Evolutionary conservation across 2,888 invertebrate genomes (phyloP), one percentile per base, ranked within the genome.

Genomic region (Abscondita cerata): DNA sequence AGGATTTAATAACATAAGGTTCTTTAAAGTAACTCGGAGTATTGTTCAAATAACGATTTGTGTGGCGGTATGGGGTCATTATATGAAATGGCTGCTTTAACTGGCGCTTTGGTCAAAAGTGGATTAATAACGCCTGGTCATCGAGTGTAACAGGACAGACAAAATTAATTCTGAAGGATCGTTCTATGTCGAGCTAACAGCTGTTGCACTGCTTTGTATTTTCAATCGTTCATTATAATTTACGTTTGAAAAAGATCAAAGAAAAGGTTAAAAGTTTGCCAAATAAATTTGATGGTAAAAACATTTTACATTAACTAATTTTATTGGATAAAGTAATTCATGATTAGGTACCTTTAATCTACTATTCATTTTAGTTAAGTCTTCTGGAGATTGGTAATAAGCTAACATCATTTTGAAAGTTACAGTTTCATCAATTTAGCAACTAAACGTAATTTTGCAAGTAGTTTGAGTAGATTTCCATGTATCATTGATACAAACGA

Each of bases 91-190:
- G 66, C 68, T 68, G 68, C 70, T 66, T 67, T 67, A 65, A 66
- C 53, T 66, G 64, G 65, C 62, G 68, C 62, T 64, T 62, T 64
- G 59, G 62, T 66, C 68, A 66, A 70, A 73, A 71, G 70, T 71
- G 71, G 70, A 73, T 73, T 73, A 72, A 72, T 73, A 73, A 71
- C 72, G 73, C 68, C 68, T 69, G 72, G 68, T 71, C 75, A 73
- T 73, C 72, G 68, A 68, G 70, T 70, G 70, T 68, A 67, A 68
- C 69, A 66, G 72, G 72, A 72, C 73, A 73, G 74, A 74, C 71
- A 66, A 73, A 75, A 75, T 76, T 76, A 76, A 76, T 76, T 75
- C 74, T 74, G 71, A 73, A 73, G 73, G 72, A 76, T 75, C 70
- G 73, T 68, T 69, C 65, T 59, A 67, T 70, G 71, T 67, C 71